phyloP scores from a whole-genome alignment of 1,140 invertebrate species.

The Ceratitis capitata region DNA sequence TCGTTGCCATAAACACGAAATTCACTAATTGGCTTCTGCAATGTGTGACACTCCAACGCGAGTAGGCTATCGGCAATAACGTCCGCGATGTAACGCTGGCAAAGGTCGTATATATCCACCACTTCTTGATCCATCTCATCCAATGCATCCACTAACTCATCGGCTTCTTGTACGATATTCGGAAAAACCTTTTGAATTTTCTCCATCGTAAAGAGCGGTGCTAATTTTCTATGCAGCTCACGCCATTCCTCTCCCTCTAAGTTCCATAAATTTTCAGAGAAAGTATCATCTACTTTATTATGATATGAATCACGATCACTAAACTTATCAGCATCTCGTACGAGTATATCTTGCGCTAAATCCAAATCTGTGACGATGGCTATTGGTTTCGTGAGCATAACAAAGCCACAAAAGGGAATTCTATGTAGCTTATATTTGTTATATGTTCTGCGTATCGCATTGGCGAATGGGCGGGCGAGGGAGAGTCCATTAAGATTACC shows the following conservation, averaged over 20 bases:
- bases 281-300: slow-evolving; percentile 67
- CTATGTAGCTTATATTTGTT: slow-evolving; percentile 47
- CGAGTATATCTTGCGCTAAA: slow-evolving; percentile 69
- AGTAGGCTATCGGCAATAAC: slow-evolving; percentile 71
- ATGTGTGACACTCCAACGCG: slow-evolving; percentile 69
- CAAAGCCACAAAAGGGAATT: slow-evolving; percentile 46
- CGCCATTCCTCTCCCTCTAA: slow-evolving; percentile 67
- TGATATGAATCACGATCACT: slow-evolving; percentile 64
- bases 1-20: slow-evolving; percentile 63
- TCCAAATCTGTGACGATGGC: slow-evolving; percentile 66
- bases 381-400: slow-evolving; percentile 42
- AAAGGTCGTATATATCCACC: slow-evolving; percentile 62
- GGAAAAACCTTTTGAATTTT: slow-evolving; percentile 69
- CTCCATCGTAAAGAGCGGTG: slow-evolving; percentile 68
- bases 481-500: slow-evolving; percentile 48
- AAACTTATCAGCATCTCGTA: slow-evolving; percentile 70
- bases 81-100: slow-evolving; percentile 70
- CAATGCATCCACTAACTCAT: background rate
- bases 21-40: slow-evolving; percentile 67
- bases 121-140: background rate
- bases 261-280: slow-evolving; percentile 66
- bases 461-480: slow-evolving; percentile 41
- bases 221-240: slow-evolving; percentile 66
- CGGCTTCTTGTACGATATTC: slow-evolving; percentile 62
- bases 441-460: slow-evolving; percentile 44